Evolutionary conservation across 2,888 invertebrate genomes (phyloP).

Genomic region (Drosophila tanythrix): DNA sequence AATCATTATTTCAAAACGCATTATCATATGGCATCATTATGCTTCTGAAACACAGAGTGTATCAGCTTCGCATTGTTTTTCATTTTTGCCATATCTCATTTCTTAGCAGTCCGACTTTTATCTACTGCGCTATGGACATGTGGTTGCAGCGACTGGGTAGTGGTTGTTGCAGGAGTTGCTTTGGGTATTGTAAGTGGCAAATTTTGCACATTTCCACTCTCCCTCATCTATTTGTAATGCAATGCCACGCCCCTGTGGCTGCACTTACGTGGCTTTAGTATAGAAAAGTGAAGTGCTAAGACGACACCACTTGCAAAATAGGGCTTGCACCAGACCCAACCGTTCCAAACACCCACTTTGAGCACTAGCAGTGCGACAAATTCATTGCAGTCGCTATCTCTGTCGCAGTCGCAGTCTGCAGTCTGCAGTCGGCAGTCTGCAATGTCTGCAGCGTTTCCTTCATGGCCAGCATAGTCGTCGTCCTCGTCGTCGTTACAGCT

Average conservation of each 20-base stretch:
- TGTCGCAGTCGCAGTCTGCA: constrained; percentile 14
- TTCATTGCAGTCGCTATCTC: constrained; percentile 58
- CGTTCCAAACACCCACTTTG: constrained; percentile 36
- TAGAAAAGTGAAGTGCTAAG: constrained; percentile 74
- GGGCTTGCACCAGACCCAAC: constrained; percentile 46
- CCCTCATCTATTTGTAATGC: constrained; percentile 58
- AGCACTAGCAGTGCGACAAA: constrained; percentile 64
- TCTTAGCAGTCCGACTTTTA: constrained; percentile 29
- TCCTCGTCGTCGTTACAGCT: constrained; percentile 21
- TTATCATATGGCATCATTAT: background rate
- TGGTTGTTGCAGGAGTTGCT: background rate
- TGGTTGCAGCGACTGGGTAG: background rate
- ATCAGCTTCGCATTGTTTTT: constrained; percentile 22
- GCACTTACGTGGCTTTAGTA: constrained; percentile 75
- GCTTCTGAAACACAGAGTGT: constrained; percentile 18
- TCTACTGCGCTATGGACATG: constrained; percentile 29
- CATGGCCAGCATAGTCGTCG: constrained; percentile 54
- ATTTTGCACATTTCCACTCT: constrained; percentile 45
- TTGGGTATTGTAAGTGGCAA: background rate
- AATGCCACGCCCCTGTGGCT: constrained; percentile 73
- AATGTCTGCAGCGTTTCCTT: constrained; percentile 56
- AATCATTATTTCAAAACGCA: background rate
- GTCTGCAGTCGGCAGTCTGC: constrained; percentile 21
- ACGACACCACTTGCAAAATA: constrained; percentile 65
- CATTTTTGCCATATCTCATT: constrained; percentile 32